Base-by-base conservation (phyloP, 1,140 invertebrate species). In the Gonatopus flavifemur region DNA sequence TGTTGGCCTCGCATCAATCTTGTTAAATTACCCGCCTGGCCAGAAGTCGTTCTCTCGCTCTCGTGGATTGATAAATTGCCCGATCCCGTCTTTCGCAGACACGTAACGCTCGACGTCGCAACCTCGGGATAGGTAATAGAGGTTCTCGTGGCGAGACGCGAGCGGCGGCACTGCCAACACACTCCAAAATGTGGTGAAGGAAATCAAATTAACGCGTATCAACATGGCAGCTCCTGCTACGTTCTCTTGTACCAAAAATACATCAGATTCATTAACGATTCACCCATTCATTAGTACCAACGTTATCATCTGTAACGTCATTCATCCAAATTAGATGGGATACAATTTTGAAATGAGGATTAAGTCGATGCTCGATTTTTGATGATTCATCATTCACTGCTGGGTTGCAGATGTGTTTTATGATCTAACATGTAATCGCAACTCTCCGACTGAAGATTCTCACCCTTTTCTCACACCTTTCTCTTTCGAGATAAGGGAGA, bases 1-100 rank as follows among this genome's bases (percentile, higher is more conserved):
- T 74, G 72, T 73, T 69, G 72, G 66, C 67, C 65, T 68, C 62
- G 59, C 72, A 76, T 76, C 73, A 76, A 76, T 76, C 73, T 76
- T 76, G 72, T 71, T 74, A 74, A 76, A 76, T 76, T 76, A 73
- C 73, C 72, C 70, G 62, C 67, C 70, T 58, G 63, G 69, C 67
- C 72, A 68, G 62, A 55, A 76, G 73, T 76, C 70, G 62, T 68
- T 70, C 65, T 70, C 64, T 64, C 62, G 51, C 55, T 45, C 58
- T 63, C 53, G 59, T 60, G 68, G 70, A 73, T 76, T 76, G 73
- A 76, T 76, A 76, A 76, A 76, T 76, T 76, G 70, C 72, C 63
- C 58, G 69, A 72, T 70, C 64, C 58, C 65, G 63, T 69, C 66
- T 67, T 66, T 49, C 61, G 55, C 62, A 69, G 62, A 66, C 70